Evolutionary conservation across 2,888 invertebrate genomes (phyloP).

Genomic region (Leptothorax acervorum): DNA sequence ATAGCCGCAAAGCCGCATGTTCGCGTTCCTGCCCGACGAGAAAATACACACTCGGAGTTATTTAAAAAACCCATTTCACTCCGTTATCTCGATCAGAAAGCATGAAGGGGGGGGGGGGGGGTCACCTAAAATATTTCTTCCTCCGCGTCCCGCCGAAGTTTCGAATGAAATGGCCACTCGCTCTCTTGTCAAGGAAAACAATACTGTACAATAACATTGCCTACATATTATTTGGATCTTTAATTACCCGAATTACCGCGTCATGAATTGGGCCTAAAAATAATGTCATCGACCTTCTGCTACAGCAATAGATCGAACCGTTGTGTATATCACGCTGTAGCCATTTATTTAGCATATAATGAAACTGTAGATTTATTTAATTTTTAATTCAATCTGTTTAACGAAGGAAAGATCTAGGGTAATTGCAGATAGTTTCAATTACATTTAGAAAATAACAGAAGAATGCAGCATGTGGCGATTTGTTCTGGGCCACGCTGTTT

Average conservation of each 20-base stretch:
- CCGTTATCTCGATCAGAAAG: conserved; percentile 76
- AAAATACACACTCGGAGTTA: conserved; percentile 71
- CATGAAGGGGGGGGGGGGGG: conserved; percentile 51
- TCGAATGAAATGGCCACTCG: conserved; percentile 50
- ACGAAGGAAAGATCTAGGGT: not conserved
- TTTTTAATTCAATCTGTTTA: not conserved
- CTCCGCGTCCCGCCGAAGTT: conserved; percentile 57
- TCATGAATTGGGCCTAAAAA: not conserved
- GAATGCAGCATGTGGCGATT: not conserved
- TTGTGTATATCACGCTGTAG: too few species aligned
- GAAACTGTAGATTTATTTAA: not conserved
- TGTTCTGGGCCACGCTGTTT: conserved; percentile 21
- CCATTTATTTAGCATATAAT: not conserved
- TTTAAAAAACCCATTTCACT: conserved; percentile 77
- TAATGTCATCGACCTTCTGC: not conserved
- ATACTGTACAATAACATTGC: not conserved
- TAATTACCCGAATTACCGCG: conserved; percentile 33
- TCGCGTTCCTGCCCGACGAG: conserved; percentile 60
- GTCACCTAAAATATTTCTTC: conserved; percentile 75
- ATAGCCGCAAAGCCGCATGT: conserved; percentile 53
- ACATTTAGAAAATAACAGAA: not conserved
- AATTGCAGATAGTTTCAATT: conserved; percentile 7
- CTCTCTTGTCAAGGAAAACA: conserved; percentile 8
- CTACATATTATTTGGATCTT: not conserved
- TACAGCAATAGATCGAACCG: not conserved